phyloP scores from a whole-genome alignment of 2,113 vertebrate species.

The Brienomyrus longianalis region DNA sequence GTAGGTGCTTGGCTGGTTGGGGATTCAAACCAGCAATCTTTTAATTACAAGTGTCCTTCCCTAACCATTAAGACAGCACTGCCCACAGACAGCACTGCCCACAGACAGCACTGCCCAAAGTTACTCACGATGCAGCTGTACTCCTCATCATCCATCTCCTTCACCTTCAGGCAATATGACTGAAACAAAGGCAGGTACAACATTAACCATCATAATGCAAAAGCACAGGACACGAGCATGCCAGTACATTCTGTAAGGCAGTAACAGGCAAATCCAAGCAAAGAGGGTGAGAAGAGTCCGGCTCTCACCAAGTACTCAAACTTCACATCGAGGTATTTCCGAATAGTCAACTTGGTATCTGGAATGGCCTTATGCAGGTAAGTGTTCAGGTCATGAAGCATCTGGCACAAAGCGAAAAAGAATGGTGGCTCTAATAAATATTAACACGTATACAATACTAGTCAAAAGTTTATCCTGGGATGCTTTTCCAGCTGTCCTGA shows the following conservation, averaged over 20 bases:
- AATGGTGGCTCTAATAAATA: neutral
- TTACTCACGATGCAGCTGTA: slow-evolving; percentile 94
- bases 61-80: no score
- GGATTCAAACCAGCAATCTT: no score
- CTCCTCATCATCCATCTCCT: slow-evolving; percentile 98
- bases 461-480: neutral
- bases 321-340: slow-evolving; percentile 96
- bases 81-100: no score
- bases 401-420: slow-evolving; percentile 57
- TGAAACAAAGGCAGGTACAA: slow-evolving; percentile 42
- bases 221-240: neutral
- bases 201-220: slow-evolving; percentile 2
- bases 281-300: neutral
- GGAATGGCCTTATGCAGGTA: slow-evolving; percentile 96
- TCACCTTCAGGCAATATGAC: slow-evolving; percentile 98
- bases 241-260: neutral
- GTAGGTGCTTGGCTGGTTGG: no score
- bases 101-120: no score
- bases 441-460: neutral
- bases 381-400: slow-evolving; percentile 95
- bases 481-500: neutral
- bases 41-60: no score
- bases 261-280: neutral
- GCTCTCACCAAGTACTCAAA: slow-evolving; percentile 90
- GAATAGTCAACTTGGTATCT: slow-evolving; percentile 94